Evolutionary conservation across 1,140 invertebrate species (phyloP).

Genomic region (Drosophila melanogaster): Release_6_plus_ISO1_MT NT_033777.3:30246001-30246500

Average conservation of each 20-base stretch:
- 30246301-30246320: neutral
- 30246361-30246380: neutral
- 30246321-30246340: too few relatives aligned
- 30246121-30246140: slow-evolving; percentile 35
- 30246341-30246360: too few relatives aligned
- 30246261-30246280: neutral
- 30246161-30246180: slow-evolving; percentile 47
- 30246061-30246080: slow-evolving; percentile 71
- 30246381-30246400: neutral
- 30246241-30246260: slow-evolving; percentile 19
- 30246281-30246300: too few relatives aligned
- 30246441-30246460: slow-evolving; percentile 12
- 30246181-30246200: slow-evolving; percentile 45
- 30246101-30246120: slow-evolving; percentile 67
- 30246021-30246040: slow-evolving; percentile 40
- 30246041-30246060: slow-evolving; percentile 60
- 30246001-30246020: slow-evolving; percentile 56
- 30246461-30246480: slow-evolving; percentile 36
- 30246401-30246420: slow-evolving; percentile 6
- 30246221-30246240: neutral
- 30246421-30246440: slow-evolving; percentile 21
- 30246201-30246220: slow-evolving; percentile 30
- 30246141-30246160: slow-evolving; percentile 36
- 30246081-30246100: slow-evolving; percentile 61
- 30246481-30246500: slow-evolving; percentile 27